phyloP scores from a whole-genome alignment of 2,113 vertebrate species.

The Leuciscus idus region DNA sequence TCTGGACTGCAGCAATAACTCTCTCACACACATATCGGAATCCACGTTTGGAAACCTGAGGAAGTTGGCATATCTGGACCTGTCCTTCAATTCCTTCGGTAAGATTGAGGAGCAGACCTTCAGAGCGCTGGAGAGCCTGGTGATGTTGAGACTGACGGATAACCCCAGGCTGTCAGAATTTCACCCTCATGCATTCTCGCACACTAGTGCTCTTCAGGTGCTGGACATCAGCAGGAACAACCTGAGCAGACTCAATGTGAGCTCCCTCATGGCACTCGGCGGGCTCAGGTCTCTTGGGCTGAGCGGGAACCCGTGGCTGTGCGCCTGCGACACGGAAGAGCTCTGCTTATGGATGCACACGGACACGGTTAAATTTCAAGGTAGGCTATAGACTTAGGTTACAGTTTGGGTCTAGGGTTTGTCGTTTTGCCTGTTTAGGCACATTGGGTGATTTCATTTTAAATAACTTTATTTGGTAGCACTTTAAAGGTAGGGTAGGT shows the following conservation, averaged over 20 bases:
- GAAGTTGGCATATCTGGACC: constrained; percentile 88
- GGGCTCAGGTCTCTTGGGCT: constrained; percentile 82
- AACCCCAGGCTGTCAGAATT: constrained; percentile 84
- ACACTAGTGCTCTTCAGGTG: constrained; percentile 83
- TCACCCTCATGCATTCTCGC: constrained; percentile 81
- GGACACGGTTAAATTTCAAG: constrained; percentile 83
- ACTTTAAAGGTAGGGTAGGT: no score
- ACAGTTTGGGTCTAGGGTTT: background rate
- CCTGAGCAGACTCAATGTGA: constrained; percentile 79
- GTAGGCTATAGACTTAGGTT: constrained; percentile 66
- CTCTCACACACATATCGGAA: constrained; percentile 81
- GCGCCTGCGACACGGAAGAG: constrained; percentile 86
- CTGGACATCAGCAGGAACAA: constrained; percentile 89
- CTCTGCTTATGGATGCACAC: constrained; percentile 84
- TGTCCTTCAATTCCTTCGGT: constrained; percentile 87
- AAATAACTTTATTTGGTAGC: no score
- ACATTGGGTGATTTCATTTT: background rate
- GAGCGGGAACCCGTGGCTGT: constrained; percentile 89
- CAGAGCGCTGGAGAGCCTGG: constrained; percentile 82
- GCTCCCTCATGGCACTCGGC: constrained; percentile 73
- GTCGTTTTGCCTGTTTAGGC: background rate
- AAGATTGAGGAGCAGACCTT: constrained; percentile 84
- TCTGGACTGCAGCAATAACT: constrained; percentile 88
- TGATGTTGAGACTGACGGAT: constrained; percentile 88
- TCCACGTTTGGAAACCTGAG: constrained; percentile 85